A percentile compares a stretch with the other conserved stretches of the same genome.
Conservation (phyloP, 37 sponge, comb jelly and placozoan genomes). For the Oscarella lobularis region DNA sequence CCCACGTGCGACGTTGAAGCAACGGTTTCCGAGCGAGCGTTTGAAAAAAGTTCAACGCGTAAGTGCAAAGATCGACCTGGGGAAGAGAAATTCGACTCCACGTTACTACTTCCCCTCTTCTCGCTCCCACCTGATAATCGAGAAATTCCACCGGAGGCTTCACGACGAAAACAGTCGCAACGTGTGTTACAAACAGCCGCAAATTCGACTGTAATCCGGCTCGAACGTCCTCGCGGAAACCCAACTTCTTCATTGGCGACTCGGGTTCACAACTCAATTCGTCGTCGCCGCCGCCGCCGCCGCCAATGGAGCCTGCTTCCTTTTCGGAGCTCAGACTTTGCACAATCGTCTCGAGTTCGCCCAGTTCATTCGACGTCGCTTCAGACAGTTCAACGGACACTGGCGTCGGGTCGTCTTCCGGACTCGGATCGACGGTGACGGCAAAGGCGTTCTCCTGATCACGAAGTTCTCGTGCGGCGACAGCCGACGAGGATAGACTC, state of each 20-base stretch:
- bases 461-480: no score
- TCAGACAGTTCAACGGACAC: background rate
- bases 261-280: background rate
- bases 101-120: background rate
- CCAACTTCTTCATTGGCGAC: background rate
- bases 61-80: slow-evolving; percentile 1
- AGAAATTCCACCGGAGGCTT: slow-evolving; percentile 5
- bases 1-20: slow-evolving; percentile 16
- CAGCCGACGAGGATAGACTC: no score
- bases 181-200: slow-evolving; percentile 60
- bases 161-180: slow-evolving; percentile 32
- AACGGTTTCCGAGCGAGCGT: background rate
- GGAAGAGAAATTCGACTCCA: background rate
- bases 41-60: slow-evolving; percentile 8
- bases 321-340: background rate
- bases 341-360: background rate
- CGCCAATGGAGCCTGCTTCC: background rate
- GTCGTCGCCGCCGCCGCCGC: background rate
- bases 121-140: background rate
- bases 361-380: slow-evolving; percentile 3
- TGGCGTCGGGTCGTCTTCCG: no score
- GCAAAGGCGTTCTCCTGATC: no score
- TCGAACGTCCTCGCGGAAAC: slow-evolving; percentile 14
- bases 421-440: no score
- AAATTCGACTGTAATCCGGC: slow-evolving; percentile 67